Evolutionary conservation across 64 coral and sea anemone species (phyloP), one percentile per base, ranked within the genome.

Genomic region (Cladopsammia gracilis): DNA sequence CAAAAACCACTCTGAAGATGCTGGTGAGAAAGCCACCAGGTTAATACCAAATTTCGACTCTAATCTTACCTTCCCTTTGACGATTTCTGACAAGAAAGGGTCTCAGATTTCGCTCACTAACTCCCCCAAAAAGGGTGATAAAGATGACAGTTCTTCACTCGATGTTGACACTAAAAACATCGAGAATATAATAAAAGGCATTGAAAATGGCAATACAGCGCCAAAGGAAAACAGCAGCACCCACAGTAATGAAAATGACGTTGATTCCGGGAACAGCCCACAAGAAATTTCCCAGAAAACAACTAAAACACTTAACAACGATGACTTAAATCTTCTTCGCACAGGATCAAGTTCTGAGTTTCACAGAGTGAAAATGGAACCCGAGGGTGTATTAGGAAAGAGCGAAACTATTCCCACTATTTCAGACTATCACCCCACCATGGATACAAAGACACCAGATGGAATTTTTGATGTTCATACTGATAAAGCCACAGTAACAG

Each of bases 11-110:
- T 60, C 76, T 76, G 25, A 47, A 16, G 56, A 47, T 58, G 49
- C 81, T 47, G 68, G 34, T 4, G 79, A 50, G 70, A 48, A 69
- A 10, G 75, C 76, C 9, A 20, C 12, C n/a, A 79, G 50, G 22
- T 13, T 74, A 24, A 19, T 62, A 16, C 22, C 48, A 24, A 47
- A 54, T 25, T 94, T 97, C 62, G 62, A 77, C 16, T 90, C 87
- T 73, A 94, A 97, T 25, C 91, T 96, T 62, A 93, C 95, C 4
- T 96, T 96, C 76, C 95, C 95, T 0, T 20, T 96, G 6, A 96
- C 90, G 11, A 78, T 96, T 62, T 96, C 95, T 25, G 92, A 90
- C 23, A 65, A 82, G 18, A 84, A 70, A 91, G 80, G 43, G 62
- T 48, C 80, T 24, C 26, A 84, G 43, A 8, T 48, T 12, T 64